Evolutionary conservation across 2,113 vertebrate genomes (phyloP), one percentile per base, ranked within the genome.

Genomic region (Promerops cafer): DNA sequence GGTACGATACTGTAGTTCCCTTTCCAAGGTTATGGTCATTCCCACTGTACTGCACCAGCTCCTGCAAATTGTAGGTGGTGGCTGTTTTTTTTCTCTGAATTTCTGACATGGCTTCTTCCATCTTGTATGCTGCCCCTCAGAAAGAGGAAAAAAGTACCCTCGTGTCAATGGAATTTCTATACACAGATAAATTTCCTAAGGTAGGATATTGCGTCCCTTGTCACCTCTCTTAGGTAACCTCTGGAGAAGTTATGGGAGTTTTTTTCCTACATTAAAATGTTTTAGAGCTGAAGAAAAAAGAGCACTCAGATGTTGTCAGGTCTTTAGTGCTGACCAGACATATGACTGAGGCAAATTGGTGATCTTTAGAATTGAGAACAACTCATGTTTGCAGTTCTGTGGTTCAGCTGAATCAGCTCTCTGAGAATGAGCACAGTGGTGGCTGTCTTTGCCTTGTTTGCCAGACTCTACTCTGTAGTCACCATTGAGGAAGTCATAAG

Each of bases 201-300:
- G 24, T 60, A n/a, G 33, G 18, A 45, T 71, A 23, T 49, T 88
- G 24, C 18, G 79, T 90, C 12, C 8, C 7, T 26, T 71, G 18
- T 78, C 8, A 66, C 15, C 18, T 76, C 7, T 61, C 37, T 68
- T 82, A 53, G 14, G 7, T 22, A 77, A 59, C 66, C 42, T 60
- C 47, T 68, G 16, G 14, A 60, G 33, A 45, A 50, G 19, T 69
- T 75, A 50, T 4, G 11, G 22, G 3, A 6, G 0, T 0, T 1
- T 6, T 22, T 42, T 49, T 20, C 14, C 19, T 30, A 6, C 30
- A 75, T 93, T 23, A 19, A 22, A 18, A 40, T 75, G 19, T n/a
- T 74, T 59, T 56, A 59, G 11, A 9, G 22, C 8, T 65, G 21
- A 69, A 72, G 28, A 16, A 49, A 47, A 27, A 68, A 39, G 13